A percentile compares a stretch with the other conserved stretches of the same genome.
These are phyloP conservation scores for Typhlomys cinereus DNA, from an alignment of 2,113 vertebrate species.

Conservation along the genomic window DNA sequence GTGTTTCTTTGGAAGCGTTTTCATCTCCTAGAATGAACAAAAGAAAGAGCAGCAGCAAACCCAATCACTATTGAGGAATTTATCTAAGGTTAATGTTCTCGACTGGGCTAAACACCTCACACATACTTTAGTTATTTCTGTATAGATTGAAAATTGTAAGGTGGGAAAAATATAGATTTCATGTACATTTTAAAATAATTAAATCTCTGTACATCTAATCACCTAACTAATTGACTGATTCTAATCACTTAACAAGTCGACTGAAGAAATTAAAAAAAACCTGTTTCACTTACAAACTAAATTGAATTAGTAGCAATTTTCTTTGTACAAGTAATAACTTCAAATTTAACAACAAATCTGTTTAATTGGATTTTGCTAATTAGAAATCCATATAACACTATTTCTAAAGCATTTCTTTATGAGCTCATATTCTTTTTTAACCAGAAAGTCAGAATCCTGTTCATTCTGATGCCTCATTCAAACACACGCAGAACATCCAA, in stretches of 20 bases:
- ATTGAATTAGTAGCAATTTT: not conserved
- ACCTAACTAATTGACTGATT: too few species aligned
- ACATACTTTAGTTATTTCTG: not conserved
- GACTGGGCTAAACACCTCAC: not conserved
- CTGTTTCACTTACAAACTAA: conserved; percentile 13
- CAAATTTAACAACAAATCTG: not conserved
- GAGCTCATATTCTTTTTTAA: not conserved
- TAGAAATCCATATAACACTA: not conserved
- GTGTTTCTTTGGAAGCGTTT: not conserved
- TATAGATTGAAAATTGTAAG: not conserved
- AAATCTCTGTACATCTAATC: not conserved
- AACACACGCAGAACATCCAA: not conserved
- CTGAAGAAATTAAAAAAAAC: conserved; percentile 5
- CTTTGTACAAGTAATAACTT: not conserved
- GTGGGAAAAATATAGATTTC: not conserved
- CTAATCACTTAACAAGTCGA: not conserved
- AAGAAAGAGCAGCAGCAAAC: not conserved
- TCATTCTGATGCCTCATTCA: not conserved
- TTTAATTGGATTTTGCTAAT: not conserved
- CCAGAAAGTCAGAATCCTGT: not conserved
- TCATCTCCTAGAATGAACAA: not conserved
- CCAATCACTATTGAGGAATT: not conserved
- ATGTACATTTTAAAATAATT: not conserved
- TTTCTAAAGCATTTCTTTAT: not conserved
- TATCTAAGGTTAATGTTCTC: not conserved